Conservation (phyloP, 1,140 invertebrate genomes). For the Papilio xuthus region DNA sequence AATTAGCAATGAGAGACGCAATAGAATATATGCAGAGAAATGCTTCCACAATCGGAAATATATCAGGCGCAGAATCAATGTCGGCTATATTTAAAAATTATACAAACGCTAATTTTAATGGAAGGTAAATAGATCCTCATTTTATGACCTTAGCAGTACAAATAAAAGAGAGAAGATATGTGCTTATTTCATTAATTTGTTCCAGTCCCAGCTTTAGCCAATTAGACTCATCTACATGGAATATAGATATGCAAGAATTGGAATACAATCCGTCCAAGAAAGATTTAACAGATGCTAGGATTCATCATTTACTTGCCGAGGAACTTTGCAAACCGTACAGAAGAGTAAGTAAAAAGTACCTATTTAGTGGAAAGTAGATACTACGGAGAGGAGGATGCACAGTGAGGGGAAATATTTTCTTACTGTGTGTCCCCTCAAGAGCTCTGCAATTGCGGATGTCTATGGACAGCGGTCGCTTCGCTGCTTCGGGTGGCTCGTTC, state of each 20-base stretch:
- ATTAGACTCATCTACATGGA: slow-evolving; percentile 90
- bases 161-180: not conserved
- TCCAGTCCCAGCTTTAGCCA: slow-evolving; percentile 90
- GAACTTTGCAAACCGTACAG: slow-evolving; percentile 94
- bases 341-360: slow-evolving; percentile 85
- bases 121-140: slow-evolving; percentile 82
- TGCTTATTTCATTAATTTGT: slow-evolving; percentile 38
- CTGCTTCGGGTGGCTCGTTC: no score
- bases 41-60: slow-evolving; percentile 91
- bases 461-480: no score
- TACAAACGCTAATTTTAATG: slow-evolving; percentile 90
- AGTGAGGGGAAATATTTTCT: no score
- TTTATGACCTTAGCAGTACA: no score
- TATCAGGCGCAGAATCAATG: slow-evolving; percentile 93
- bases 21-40: slow-evolving; percentile 94
- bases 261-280: slow-evolving; percentile 96
- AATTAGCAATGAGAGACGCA: slow-evolving; percentile 96
- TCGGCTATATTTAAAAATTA: slow-evolving; percentile 94
- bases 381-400: no score
- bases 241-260: slow-evolving; percentile 95
- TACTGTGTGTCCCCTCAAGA: no score
- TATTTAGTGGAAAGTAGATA: no score
- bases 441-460: no score
- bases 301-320: slow-evolving; percentile 95
- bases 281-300: slow-evolving; percentile 94